Evolutionary conservation across 1,140 invertebrate genomes (phyloP), one percentile per base, ranked within the genome.

Genomic region (Magallana gigas): DNA sequence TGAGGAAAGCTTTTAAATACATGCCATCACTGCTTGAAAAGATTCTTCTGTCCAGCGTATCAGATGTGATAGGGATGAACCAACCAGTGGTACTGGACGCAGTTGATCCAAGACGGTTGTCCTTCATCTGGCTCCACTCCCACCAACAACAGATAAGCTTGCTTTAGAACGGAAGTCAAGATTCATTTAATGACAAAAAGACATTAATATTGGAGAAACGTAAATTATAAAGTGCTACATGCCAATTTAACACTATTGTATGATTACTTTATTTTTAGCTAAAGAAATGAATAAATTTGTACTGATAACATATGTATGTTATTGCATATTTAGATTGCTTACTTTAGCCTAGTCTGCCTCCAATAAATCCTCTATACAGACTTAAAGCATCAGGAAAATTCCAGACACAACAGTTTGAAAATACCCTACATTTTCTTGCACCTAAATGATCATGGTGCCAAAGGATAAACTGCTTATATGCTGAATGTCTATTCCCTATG

Each of bases 21-120:
- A 84, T 87, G 6, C 18, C 59, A 7, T 36, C 62, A 8, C 7
- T 87, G 7, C 12, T 84, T 2, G 48, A 84, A 48, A 83, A n/a
- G 23, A 87, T 87, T 59, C 12, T 84, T 8, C 9, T 59, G 8
- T 71, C 14, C 29, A 57, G 86, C 9, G 23, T 87, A 11, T 48
- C 23, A 11, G 86, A 87, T 23, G 71, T 62, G 36, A 48, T 80
- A 1, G 86, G 86, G 18, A 87, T 87, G 83, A 84, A 87, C 57
- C 82, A 81, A 11, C 16, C 57, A 1, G 57, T 83, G 56, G 48
- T 23, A 7, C 57, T 87, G 56, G 86, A 56, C 8, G 59, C 59
- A 57, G 86, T 76, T 83, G 86, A 87, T 56, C 86, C 86, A n/a
- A 83, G 86, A 59, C 1, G 85, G 8, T 18, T 86, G 12, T 86